Percentiles rank a stretch among this genome's conserved stretches.
phyloP scores from a whole-genome alignment of 2,888 invertebrate genomes.

The Ypsolopha scabrella region DNA sequence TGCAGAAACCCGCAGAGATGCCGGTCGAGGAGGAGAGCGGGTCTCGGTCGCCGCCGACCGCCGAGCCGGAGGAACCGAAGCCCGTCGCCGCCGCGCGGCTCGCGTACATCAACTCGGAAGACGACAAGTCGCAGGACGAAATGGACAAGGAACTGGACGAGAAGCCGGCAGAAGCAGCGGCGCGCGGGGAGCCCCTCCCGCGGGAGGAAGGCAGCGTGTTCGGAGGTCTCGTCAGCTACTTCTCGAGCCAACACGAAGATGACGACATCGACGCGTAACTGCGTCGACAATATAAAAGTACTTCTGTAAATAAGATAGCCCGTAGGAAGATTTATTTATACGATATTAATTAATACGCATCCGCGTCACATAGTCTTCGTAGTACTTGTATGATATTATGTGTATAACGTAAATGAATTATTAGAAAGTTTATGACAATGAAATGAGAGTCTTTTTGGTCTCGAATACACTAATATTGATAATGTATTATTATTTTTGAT shows the following conservation, averaged over 20 bases:
- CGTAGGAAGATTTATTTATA: conserved; percentile 8
- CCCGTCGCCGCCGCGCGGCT: conserved; percentile 3
- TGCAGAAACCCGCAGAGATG: conserved; percentile 11
- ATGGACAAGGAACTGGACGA: neutral
- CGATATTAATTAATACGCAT: neutral
- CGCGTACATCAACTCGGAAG: neutral
- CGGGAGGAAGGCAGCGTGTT: conserved; percentile 80
- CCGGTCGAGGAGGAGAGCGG: conserved; percentile 37
- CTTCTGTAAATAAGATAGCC: conserved; percentile 2
- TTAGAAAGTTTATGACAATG: conserved; percentile 17
- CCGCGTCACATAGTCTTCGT: neutral
- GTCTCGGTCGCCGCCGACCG: conserved; percentile 6
- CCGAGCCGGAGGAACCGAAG: conserved; percentile 10
- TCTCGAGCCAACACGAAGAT: conserved; percentile 90
- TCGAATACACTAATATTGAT: conserved; percentile 40
- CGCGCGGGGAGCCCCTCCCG: conserved; percentile 20
- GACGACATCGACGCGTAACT: conserved; percentile 82
- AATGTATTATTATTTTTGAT: conserved; percentile 64
- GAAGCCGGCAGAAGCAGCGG: conserved; percentile 1
- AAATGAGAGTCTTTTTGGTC: conserved; percentile 57
- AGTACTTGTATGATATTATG: conserved; percentile 3
- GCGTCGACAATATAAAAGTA: neutral
- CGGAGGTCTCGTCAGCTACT: conserved; percentile 92
- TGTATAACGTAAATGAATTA: conserved; percentile 20
- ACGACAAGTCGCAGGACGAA: neutral